Evolutionary conservation across 2,113 vertebrate genomes (phyloP).

Genomic region (Mus musculus): GRCm39 chr17:78206001-78206500

Average conservation of each 20-base stretch:
- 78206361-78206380: neutral
- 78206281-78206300: conserved; percentile 75
- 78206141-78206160: neutral
- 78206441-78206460: conserved; percentile 67
- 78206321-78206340: conserved; percentile 53
- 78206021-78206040: neutral
- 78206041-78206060: neutral
- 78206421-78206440: conserved; percentile 58
- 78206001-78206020: neutral
- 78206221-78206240: conserved; percentile 77
- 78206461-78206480: conserved; percentile 78
- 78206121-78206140: neutral
- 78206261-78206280: conserved; percentile 68
- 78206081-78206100: conserved; percentile 37
- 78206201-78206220: conserved; percentile 61
- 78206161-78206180: neutral
- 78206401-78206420: conserved; percentile 72
- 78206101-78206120: neutral
- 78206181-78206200: neutral
- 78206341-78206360: conserved; percentile 11
- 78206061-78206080: neutral
- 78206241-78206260: conserved; percentile 79
- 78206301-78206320: conserved; percentile 35
- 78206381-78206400: conserved; percentile 44
- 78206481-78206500: conserved; percentile 77